A percentile compares a stretch with the other conserved stretches of the same genome.
phyloP scores from a whole-genome alignment of 2,113 vertebrate species.

The Erpornis zantholeuca region DNA sequence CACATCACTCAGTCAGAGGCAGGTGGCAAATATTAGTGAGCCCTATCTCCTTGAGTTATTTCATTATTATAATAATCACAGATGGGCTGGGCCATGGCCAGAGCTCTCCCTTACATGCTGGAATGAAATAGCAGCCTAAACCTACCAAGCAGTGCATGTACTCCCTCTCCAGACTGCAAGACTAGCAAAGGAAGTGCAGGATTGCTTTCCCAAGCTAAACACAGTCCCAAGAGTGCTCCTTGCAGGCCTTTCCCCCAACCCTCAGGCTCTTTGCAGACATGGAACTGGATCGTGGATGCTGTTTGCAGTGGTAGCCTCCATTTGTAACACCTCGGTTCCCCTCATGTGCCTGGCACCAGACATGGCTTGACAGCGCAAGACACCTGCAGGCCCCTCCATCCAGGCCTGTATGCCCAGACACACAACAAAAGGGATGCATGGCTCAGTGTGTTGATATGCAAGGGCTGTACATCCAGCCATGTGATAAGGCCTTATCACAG shows the following conservation, averaged over 20 bases:
- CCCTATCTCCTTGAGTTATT: background rate
- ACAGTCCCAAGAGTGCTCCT: fast-evolving
- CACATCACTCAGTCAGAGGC: background rate
- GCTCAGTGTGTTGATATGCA: background rate
- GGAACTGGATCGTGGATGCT: background rate
- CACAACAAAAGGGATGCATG: fast-evolving
- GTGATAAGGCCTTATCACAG: background rate
- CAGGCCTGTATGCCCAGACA: background rate
- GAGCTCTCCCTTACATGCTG: background rate
- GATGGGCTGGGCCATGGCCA: background rate
- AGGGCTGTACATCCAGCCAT: background rate
- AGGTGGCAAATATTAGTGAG: background rate
- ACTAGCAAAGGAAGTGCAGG: background rate
- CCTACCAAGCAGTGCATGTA: fast-evolving
- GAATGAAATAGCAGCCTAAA: background rate
- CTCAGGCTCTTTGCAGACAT: background rate
- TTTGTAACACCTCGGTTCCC: background rate
- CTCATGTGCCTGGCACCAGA: background rate
- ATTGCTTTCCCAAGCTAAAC: background rate
- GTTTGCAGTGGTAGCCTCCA: background rate
- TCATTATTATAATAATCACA: background rate
- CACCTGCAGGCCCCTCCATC: background rate
- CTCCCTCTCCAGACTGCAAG: background rate
- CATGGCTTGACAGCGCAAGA: background rate
- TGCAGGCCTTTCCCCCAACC: background rate